Base-by-base conservation (phyloP, 1,140 invertebrate species). In the Tetranychus urticae region DNA sequence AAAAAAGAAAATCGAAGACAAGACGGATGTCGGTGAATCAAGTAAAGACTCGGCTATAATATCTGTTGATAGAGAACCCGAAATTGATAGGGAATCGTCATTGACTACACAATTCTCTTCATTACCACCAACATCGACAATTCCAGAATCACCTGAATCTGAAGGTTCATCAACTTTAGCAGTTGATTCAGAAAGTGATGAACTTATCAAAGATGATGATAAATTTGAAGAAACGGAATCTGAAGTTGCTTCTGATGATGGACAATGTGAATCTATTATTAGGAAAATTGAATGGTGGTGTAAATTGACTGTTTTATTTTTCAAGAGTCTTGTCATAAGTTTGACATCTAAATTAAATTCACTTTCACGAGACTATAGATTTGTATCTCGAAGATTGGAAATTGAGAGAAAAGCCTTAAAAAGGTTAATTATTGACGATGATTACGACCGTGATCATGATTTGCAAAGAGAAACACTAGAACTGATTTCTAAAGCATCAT, bases 341-440 rank as follows among this genome's bases (percentile, higher is more conserved):
- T 69, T 88, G n/a, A 94, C 88, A 5, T 79, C 77, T 56, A 81
- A 83, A 63, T 73, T 96, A 45, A 92, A 96, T 75, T 78, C 77
- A 64, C 84, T 90, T 63, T 96, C 91, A 0, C 77, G 83, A 39
- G 89, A 96, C 73, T 94, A 96, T 74, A 79, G 92, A 67, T 91
- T 89, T 69, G 86, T 97, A 0, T 83, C 89, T 7, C 80, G 81
- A 56, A 72, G 74, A 55, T 70, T 80, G 33, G 68, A 74, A 8
- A 68, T 74, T 55, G 78, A 80, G 69, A 92, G 92, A 72, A 84
- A 84, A 70, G 71, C 80, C 59, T 74, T 93, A 2, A 94, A 93
- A 78, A 61, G 69, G 58, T 68, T 69, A 45, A 56, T 66, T 59
- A 56, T 64, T 37, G 57, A 63, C 12, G 57, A 64, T 48, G 63